These are phyloP conservation scores for Acanthosoma haemorrhoidale DNA, from an alignment of 2,888 invertebrate species.

Conservation along the genomic window DNA sequence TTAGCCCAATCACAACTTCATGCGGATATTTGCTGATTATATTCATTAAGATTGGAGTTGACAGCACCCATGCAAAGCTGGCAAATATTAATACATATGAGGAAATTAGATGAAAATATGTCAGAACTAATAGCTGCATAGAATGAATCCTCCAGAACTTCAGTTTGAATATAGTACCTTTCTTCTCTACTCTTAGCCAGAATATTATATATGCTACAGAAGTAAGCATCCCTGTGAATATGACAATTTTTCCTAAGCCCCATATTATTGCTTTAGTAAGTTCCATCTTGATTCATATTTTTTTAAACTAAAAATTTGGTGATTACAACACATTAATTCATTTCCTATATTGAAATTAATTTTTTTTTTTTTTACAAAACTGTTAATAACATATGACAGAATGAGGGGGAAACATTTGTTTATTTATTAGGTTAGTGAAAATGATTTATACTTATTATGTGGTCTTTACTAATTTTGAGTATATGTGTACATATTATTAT, in stretches of 20 bases:
- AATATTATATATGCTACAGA: neutral
- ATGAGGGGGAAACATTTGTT: too few relatives aligned
- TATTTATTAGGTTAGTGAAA: too few relatives aligned
- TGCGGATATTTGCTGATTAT: neutral
- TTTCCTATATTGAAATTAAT: neutral
- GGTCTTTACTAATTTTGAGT: too few relatives aligned
- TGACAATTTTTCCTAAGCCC: conserved; percentile 11
- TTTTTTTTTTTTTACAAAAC: neutral
- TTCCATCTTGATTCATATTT: neutral
- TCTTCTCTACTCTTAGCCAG: conserved; percentile 23
- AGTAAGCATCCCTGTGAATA: neutral
- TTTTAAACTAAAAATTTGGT: neutral
- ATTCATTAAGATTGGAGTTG: neutral
- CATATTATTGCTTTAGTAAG: neutral
- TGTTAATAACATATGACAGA: too few relatives aligned
- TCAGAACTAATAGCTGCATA: neutral
- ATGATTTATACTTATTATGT: too few relatives aligned
- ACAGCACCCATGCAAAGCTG: neutral
- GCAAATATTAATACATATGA: neutral
- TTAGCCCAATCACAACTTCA: neutral
- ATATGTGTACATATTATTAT: too few relatives aligned
- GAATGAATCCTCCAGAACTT: neutral
- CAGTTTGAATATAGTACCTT: conserved; percentile 12
- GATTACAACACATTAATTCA: neutral
- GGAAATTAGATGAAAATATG: conserved; percentile 22